These are phyloP conservation scores for Sarcophaga bullata DNA, from an alignment of 1,140 invertebrate species.

Conservation along the genomic window DNA sequence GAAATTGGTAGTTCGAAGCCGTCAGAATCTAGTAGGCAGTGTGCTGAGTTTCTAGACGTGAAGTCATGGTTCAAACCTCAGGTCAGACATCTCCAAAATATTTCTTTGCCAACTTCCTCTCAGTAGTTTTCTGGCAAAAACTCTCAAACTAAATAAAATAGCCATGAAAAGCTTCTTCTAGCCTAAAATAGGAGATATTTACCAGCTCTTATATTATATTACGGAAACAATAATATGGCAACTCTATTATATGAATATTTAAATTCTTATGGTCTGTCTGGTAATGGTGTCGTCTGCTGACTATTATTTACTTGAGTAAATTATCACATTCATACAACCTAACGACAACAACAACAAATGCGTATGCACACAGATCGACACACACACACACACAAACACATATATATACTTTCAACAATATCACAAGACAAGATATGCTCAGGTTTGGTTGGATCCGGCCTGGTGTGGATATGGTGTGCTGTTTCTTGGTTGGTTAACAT, in stretches of 20 bases:
- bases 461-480: conserved; percentile 4
- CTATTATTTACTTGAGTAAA: conserved; percentile 29
- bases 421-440: background rate
- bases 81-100: too few relatives aligned
- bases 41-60: too few relatives aligned
- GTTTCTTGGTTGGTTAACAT: conserved; percentile 30
- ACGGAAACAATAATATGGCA: background rate
- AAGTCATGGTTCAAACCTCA: too few relatives aligned
- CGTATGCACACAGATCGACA: background rate
- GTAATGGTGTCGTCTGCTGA: conserved; percentile 29
- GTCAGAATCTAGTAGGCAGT: too few relatives aligned
- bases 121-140: too few relatives aligned
- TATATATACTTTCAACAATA: background rate
- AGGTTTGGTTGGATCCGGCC: background rate
- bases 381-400: background rate
- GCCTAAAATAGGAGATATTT: too few relatives aligned
- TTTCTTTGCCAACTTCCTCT: too few relatives aligned
- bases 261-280: conserved; percentile 14
- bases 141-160: too few relatives aligned
- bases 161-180: too few relatives aligned
- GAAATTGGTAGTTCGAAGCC: too few relatives aligned
- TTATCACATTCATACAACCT: background rate
- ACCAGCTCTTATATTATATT: too few relatives aligned
- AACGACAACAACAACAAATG: background rate
- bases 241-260: background rate